These are phyloP conservation scores for Eolophus roseicapilla DNA, from an alignment of 2,113 vertebrate genomes.

Conservation along the genomic window DNA sequence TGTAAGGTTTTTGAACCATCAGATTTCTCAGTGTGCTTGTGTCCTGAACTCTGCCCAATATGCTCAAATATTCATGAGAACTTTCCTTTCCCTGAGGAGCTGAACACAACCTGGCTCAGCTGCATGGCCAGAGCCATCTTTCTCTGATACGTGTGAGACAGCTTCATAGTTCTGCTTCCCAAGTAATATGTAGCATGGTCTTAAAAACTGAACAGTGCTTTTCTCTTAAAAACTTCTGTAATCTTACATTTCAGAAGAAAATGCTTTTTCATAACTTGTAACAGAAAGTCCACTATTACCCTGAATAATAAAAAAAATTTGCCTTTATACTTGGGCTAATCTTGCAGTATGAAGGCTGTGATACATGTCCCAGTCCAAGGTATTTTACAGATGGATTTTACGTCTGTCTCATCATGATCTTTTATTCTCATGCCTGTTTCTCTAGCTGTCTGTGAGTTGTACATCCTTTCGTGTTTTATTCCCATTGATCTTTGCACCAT, in stretches of 20 bases:
- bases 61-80: not conserved
- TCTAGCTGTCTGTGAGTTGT: not conserved
- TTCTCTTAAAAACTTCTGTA: not conserved
- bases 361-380: not conserved
- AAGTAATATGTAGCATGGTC: not conserved
- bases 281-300: not conserved
- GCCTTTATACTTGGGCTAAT: not conserved
- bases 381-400: not conserved
- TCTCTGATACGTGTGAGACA: not conserved
- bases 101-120: not conserved
- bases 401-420: not conserved
- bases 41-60: fast-evolving
- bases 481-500: not conserved
- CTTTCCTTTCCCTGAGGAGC: not conserved
- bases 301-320: not conserved
- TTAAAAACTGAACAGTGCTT: not conserved
- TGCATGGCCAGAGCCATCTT: not conserved
- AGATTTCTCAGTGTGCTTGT: not conserved
- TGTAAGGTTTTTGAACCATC: not conserved
- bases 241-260: not conserved
- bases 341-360: not conserved
- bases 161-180: not conserved
- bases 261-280: not conserved
- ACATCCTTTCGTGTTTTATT: not conserved
- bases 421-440: not conserved